These are phyloP conservation scores for Taxidea taxus DNA, from an alignment of 2,113 vertebrate genomes.

Conservation along the genomic window DNA sequence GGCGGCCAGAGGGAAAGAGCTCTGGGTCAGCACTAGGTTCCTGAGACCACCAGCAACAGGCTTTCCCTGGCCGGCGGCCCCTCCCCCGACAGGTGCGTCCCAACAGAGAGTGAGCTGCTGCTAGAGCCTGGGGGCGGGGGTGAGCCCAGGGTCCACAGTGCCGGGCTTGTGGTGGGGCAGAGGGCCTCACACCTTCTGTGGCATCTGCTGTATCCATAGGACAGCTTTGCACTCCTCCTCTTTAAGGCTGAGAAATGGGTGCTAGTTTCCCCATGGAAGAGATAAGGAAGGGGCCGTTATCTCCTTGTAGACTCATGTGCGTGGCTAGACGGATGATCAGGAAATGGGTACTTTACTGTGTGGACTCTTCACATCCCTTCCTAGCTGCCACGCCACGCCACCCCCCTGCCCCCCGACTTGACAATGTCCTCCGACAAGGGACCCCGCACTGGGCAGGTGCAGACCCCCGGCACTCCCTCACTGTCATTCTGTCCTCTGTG, in stretches of 20 bases:
- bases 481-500: background rate
- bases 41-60: background rate
- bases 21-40: fast-evolving
- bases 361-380: background rate
- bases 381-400: background rate
- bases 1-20: fast-evolving
- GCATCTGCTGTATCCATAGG: background rate
- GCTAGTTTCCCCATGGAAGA: background rate
- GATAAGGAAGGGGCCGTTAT: background rate
- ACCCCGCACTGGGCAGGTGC: background rate
- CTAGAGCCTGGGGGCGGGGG: background rate
- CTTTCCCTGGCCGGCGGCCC: fast-evolving
- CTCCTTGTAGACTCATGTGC: background rate
- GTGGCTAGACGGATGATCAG: background rate
- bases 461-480: background rate
- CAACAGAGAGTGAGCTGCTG: background rate
- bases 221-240: background rate
- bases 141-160: background rate
- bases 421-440: background rate
- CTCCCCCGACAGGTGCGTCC: background rate
- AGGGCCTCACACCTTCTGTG: background rate
- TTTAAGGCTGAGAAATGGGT: background rate
- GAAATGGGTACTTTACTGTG: background rate
- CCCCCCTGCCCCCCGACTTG: background rate
- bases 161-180: background rate